Evolutionary conservation across 2,888 invertebrate species (phyloP).

Genomic region (Eupithecia inturbata): DNA sequence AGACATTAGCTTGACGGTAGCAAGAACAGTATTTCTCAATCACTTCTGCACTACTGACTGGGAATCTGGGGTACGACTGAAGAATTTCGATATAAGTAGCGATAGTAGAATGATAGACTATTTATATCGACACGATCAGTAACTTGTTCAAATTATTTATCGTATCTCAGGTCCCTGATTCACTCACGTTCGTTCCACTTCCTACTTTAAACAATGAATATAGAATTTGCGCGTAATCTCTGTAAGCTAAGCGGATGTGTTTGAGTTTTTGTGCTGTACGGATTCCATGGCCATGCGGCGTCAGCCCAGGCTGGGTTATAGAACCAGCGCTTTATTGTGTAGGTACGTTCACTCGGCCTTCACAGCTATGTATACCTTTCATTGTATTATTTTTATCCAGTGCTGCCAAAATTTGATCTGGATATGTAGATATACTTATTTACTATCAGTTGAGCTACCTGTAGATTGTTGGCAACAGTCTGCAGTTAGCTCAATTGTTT

Average conservation of each 20-base stretch:
- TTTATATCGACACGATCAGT: neutral
- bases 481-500: no score
- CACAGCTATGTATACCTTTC: slow-evolving; percentile 12
- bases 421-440: neutral
- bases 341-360: slow-evolving; percentile 48
- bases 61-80: neutral
- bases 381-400: slow-evolving; percentile 6
- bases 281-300: slow-evolving; percentile 45
- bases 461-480: no score
- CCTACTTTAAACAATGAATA: slow-evolving; percentile 31
- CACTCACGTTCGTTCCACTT: slow-evolving; percentile 17
- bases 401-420: neutral
- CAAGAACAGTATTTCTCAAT: neutral
- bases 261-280: slow-evolving; percentile 38
- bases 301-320: slow-evolving; percentile 29
- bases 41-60: neutral
- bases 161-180: slow-evolving; percentile 1
- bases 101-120: neutral
- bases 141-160: neutral
- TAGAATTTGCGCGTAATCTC: slow-evolving; percentile 30
- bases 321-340: slow-evolving; percentile 34
- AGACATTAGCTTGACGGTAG: neutral
- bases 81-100: neutral
- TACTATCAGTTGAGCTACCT: no score
- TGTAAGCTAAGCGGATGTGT: slow-evolving; percentile 38